Evolutionary conservation across 2,113 vertebrate species (phyloP).

Genomic region (Serinus canaria): DNA sequence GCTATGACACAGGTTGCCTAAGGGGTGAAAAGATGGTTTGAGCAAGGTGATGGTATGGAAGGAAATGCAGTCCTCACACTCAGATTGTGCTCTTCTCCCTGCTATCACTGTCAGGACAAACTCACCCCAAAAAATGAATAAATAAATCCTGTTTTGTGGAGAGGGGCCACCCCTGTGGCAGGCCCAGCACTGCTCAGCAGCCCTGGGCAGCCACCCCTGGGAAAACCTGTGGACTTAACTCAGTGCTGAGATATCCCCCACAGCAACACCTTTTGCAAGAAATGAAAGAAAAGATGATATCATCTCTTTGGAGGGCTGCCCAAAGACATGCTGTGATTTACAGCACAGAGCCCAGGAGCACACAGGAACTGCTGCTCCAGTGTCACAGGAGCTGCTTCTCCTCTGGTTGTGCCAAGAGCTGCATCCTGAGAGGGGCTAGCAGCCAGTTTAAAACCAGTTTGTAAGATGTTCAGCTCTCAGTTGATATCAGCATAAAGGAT

Average conservation of each 20-base stretch:
- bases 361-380: accelerated
- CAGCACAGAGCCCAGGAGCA: neutral
- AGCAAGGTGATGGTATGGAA: neutral
- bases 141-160: neutral
- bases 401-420: accelerated
- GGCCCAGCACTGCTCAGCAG: neutral
- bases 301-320: neutral
- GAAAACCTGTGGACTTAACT: neutral
- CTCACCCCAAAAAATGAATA: neutral
- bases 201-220: accelerated
- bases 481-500: accelerated
- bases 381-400: neutral
- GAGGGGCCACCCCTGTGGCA: neutral
- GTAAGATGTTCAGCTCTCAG: neutral
- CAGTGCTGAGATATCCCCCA: accelerated
- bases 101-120: neutral
- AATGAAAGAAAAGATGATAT: neutral
- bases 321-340: neutral
- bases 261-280: neutral
- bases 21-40: neutral
- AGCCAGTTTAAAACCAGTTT: neutral
- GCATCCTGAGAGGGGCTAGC: neutral
- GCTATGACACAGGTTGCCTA: neutral
- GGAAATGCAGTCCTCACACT: neutral
- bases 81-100: neutral